These are phyloP conservation scores for Drosophila mayaguana DNA, from an alignment of 2,888 invertebrate species.

Conservation along the genomic window DNA sequence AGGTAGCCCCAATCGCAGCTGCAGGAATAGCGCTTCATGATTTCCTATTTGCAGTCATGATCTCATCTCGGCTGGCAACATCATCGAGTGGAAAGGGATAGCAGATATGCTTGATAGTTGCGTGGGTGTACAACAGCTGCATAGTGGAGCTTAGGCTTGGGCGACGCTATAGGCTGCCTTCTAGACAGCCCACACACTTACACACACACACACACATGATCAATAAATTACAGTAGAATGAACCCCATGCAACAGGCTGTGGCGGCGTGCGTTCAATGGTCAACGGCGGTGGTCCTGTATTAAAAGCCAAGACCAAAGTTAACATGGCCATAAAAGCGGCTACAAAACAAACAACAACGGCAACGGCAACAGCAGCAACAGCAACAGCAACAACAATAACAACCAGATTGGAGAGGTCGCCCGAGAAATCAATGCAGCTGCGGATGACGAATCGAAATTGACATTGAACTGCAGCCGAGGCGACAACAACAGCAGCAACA, in stretches of 20 bases:
- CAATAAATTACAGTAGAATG: constrained; percentile 80
- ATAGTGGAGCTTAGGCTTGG: constrained; percentile 38
- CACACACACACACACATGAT: constrained; percentile 48
- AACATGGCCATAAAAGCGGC: constrained; percentile 79
- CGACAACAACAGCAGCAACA: constrained; percentile 34
- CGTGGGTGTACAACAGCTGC: constrained; percentile 60
- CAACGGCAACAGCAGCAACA: constrained; percentile 13
- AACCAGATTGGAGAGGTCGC: constrained; percentile 64
- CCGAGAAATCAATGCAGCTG: constrained; percentile 82
- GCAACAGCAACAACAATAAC: constrained; percentile 8
- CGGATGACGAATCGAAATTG: constrained; percentile 84
- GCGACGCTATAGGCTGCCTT: constrained; percentile 52
- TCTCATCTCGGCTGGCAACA: constrained; percentile 29
- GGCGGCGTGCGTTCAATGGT: constrained; percentile 51
- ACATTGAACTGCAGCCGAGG: constrained; percentile 80
- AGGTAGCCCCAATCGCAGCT: constrained; percentile 17
- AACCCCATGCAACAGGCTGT: constrained; percentile 53
- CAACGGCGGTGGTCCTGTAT: constrained; percentile 74
- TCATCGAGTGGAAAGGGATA: constrained; percentile 25
- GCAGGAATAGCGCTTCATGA: constrained; percentile 6
- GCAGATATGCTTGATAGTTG: constrained; percentile 43
- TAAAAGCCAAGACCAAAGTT: constrained; percentile 79
- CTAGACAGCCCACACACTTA: too few relatives aligned
- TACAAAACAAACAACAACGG: constrained; percentile 59
- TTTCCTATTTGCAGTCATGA: constrained; percentile 27